Conservation (phyloP, 2,888 invertebrate species). For the Xylocampa areola region DNA sequence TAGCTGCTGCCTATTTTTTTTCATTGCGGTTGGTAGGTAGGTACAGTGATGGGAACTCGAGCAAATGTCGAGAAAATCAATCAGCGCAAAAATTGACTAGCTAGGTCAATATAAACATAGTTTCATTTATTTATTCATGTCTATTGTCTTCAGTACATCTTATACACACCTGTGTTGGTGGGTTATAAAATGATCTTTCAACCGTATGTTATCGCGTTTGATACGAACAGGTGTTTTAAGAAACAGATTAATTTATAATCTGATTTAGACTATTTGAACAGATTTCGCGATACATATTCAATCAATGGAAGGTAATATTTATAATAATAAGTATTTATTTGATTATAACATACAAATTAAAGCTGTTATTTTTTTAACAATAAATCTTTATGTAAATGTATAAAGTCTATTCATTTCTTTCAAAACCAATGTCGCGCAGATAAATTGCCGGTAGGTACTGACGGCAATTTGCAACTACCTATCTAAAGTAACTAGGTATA, state of each 20-base stretch:
- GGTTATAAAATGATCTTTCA: slow-evolving; percentile 1
- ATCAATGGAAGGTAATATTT: slow-evolving; percentile 8
- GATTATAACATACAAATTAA: neutral
- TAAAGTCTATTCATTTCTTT: neutral
- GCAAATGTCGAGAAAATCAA: slow-evolving; percentile 83
- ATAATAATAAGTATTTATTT: slow-evolving; percentile 1
- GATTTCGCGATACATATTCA: slow-evolving; percentile 20
- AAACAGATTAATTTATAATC: slow-evolving; percentile 29
- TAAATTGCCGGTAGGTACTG: too few species aligned
- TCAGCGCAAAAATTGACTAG: slow-evolving; percentile 64
- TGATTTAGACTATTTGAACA: slow-evolving; percentile 28
- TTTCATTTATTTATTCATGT: slow-evolving; percentile 32
- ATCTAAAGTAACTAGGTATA: too few species aligned
- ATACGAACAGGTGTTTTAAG: slow-evolving; percentile 39
- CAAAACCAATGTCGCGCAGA: neutral
- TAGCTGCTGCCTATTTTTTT: slow-evolving; percentile 68
- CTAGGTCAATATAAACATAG: slow-evolving; percentile 26
- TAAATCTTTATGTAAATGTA: too few species aligned
- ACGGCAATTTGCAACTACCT: too few species aligned
- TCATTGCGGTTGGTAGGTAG: too few species aligned
- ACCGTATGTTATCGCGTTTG: slow-evolving; percentile 5
- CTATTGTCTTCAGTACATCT: slow-evolving; percentile 17
- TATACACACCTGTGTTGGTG: slow-evolving; percentile 19
- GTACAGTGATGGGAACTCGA: slow-evolving; percentile 79
- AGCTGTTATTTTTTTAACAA: neutral